A percentile compares a stretch with the other conserved stretches of the same genome.
These are phyloP conservation scores for Zhuqinia jingwanae DNA, from an alignment of 2,888 invertebrate species.

Conservation along the genomic window DNA sequence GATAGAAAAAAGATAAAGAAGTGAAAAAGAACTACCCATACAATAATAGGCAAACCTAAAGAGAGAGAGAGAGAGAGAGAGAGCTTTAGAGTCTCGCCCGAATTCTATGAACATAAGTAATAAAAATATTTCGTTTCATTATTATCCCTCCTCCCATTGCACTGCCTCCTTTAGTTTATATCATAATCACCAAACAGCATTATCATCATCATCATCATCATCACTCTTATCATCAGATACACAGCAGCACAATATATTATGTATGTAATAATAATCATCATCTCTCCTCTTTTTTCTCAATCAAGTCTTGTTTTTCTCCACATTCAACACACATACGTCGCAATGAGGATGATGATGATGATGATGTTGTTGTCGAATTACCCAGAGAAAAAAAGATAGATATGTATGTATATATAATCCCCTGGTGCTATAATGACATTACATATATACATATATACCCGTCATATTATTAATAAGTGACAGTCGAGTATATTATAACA, in stretches of 20 bases:
- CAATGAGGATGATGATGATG: too few species aligned
- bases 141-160: conserved; percentile 52
- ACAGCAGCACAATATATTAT: too few species aligned
- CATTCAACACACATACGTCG: not conserved
- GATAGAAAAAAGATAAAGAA: conserved; percentile 5
- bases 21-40: not conserved
- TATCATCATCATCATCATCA: conserved; percentile 33
- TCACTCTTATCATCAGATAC: too few species aligned
- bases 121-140: conserved; percentile 61
- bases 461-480: conserved; percentile 36
- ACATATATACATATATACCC: too few species aligned
- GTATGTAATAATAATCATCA: not conserved
- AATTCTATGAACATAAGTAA: conserved; percentile 51
- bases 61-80: conserved; percentile 20
- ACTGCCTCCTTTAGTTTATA: conserved; percentile 52
- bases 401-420: conserved; percentile 34
- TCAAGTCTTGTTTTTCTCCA: conserved; percentile 55
- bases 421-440: conserved; percentile 54
- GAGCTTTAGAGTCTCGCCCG: conserved; percentile 63
- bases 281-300: conserved; percentile 18
- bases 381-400: conserved; percentile 13
- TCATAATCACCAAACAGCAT: conserved; percentile 51
- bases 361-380: conserved; percentile 43
- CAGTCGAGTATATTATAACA: too few species aligned
- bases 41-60: conserved; percentile 11